Conservation (phyloP, 2,888 invertebrate species). For the Polymixis flavicincta region DNA sequence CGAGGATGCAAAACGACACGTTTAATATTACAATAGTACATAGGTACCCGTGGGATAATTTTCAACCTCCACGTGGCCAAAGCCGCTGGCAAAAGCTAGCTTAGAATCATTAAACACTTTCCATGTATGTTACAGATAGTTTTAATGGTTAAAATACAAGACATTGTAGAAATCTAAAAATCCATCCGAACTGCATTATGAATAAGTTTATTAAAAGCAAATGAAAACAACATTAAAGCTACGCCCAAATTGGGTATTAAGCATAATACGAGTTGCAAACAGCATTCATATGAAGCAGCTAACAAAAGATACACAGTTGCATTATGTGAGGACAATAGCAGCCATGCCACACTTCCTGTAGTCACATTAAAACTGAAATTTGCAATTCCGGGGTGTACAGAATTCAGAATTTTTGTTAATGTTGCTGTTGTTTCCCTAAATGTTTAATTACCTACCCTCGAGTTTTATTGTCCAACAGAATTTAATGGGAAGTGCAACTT, state of each 20-base stretch:
- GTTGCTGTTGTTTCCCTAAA: constrained; percentile 9
- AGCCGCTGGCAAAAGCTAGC: too few species aligned
- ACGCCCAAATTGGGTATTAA: constrained; percentile 50
- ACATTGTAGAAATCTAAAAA: background rate
- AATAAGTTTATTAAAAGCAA: constrained; percentile 21
- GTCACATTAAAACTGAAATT: constrained; percentile 54
- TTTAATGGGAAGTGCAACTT: background rate
- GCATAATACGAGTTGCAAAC: constrained; percentile 48
- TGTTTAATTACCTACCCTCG: constrained; percentile 1
- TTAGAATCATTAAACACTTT: too few species aligned
- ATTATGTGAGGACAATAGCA: constrained; percentile 57
- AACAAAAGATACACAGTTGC: constrained; percentile 57
- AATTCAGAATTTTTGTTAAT: constrained; percentile 34
- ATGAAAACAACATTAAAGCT: constrained; percentile 30
- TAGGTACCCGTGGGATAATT: too few species aligned
- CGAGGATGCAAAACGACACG: too few species aligned
- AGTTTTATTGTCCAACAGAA: constrained; percentile 7
- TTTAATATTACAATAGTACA: too few species aligned
- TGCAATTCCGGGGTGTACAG: constrained; percentile 34
- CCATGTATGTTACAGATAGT: background rate
- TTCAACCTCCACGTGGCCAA: too few species aligned
- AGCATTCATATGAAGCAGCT: constrained; percentile 36
- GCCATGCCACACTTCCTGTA: constrained; percentile 41
- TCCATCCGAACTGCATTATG: background rate
- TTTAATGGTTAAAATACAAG: background rate